phyloP scores from a whole-genome alignment of 1,140 invertebrate genomes.

The Drosophila lowei region DNA sequence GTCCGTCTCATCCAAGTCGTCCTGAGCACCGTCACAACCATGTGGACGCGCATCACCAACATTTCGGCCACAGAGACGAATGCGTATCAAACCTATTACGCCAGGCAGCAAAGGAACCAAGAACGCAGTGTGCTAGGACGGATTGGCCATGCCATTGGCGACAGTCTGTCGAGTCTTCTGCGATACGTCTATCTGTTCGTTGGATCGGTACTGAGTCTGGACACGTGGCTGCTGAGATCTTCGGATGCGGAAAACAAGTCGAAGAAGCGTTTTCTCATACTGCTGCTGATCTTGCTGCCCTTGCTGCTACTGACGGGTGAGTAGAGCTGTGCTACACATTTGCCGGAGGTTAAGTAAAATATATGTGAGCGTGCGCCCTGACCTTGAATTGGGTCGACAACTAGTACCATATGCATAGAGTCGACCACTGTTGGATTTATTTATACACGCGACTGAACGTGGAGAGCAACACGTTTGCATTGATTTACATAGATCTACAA shows the following conservation, averaged over 20 bases:
- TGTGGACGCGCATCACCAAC: conserved; percentile 56
- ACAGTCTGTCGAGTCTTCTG: conserved; percentile 50
- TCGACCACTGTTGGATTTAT: conserved; percentile 41
- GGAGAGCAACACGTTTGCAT: too few species aligned
- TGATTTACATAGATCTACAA: too few species aligned
- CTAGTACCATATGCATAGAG: conserved; percentile 31
- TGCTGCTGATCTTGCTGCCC: conserved; percentile 83
- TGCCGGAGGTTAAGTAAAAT: conserved; percentile 38
- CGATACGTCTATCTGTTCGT: conserved; percentile 72
- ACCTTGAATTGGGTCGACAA: conserved; percentile 39
- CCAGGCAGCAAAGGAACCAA: conserved; percentile 24
- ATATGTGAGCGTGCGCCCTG: conserved; percentile 31
- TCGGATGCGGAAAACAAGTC: conserved; percentile 62
- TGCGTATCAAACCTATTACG: conserved; percentile 60
- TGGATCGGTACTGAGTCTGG: conserved; percentile 83
- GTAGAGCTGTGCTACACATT: conserved; percentile 46
- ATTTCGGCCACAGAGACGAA: conserved; percentile 40
- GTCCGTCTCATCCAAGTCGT: conserved; percentile 61
- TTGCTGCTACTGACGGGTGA: conserved; percentile 84
- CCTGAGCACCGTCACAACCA: conserved; percentile 50
- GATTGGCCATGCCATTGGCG: conserved; percentile 27
- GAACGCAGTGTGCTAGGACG: conserved; percentile 33
- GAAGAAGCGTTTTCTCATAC: conserved; percentile 78
- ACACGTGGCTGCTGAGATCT: conserved; percentile 83
- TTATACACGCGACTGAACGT: conserved; percentile 32